Evolutionary conservation across 2,113 vertebrate species (phyloP), one percentile per base, ranked within the genome.

Genomic region (Pangasianodon gigas): DNA sequence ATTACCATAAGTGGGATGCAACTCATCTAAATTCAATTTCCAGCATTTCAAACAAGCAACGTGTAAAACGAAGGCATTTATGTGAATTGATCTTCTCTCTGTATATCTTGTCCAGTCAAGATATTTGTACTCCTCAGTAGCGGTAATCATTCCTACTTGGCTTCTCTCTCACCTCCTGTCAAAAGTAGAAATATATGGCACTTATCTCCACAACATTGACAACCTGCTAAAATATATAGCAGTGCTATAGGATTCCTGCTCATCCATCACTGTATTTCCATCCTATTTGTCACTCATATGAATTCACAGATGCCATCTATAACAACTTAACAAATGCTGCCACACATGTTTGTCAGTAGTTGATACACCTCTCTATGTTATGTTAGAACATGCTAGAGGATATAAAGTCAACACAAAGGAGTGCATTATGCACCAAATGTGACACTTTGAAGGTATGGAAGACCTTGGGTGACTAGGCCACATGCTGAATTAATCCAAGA

Each of bases 261-360:
- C 91, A 91, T 89, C 90, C 69, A 85, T 94, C 93, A 94, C 67
- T 82, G 41, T 83, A 65, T 79, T 86, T 86, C 85, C 54, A 54
- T 94, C 91, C 87, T 95, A 90, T 93, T 96, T 93, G 92, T 94
- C 92, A 95, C 93, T 93, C 84, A 85, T 91, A 94, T 89, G 92
- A 90, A 93, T 94, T 93, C 90, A 5, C 2, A 75, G 88, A 94
- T 89, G 89, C 46, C 85, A 71, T 91, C 86, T 92, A 94, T 95
- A 95, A 93, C 0, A 9, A 65, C 79, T 92, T 95, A 93, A 95
- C 90, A 94, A 94, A 95, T 93, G 93, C 86, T 60, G 11, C 62
- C 87, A 85, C 87, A 92, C 90, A 44, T 90, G 84, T 88, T 88
- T 84, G 48, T 89, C 93, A 90, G 93, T 93, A 94, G 90, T 91